phyloP scores from a whole-genome alignment of 2,113 vertebrate genomes.

The Sebastes fasciatus region DNA sequence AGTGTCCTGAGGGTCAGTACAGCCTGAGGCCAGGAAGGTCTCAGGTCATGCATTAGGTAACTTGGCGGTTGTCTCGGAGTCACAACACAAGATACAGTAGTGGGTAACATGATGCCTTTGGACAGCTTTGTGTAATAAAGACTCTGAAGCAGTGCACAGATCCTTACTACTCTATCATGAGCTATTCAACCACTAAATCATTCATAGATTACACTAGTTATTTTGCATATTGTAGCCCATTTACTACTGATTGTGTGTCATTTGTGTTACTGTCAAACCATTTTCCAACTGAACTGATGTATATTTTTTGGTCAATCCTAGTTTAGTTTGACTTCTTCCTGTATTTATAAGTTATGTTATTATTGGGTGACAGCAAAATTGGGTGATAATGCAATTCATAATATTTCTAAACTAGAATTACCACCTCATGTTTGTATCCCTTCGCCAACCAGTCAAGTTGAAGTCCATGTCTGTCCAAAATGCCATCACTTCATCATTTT shows the following conservation, averaged over 20 bases:
- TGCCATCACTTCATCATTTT: no score
- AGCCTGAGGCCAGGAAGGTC: conserved; percentile 7
- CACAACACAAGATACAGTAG: conserved; percentile 40
- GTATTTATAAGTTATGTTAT: neutral
- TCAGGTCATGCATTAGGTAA: conserved; percentile 55
- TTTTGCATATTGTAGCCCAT: neutral
- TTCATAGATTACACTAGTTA: neutral
- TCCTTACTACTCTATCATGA: neutral
- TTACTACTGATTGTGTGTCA: neutral
- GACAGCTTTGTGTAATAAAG: conserved; percentile 43
- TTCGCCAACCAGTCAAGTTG: no score
- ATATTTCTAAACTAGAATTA: neutral
- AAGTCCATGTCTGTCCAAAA: no score
- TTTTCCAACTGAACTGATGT: neutral
- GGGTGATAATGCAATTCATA: neutral
- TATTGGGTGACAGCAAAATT: neutral
- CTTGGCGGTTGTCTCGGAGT: conserved; percentile 42
- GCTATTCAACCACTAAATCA: conserved; percentile 12
- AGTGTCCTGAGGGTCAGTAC: conserved; percentile 8
- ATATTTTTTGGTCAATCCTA: no score
- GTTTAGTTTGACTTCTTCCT: neutral
- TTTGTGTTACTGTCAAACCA: neutral
- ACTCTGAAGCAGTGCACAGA: conserved; percentile 19
- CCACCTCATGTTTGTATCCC: no score
- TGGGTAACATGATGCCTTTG: conserved; percentile 46